These are phyloP conservation scores for Cathartes aura DNA, from an alignment of 2,113 vertebrate species.

Conservation along the genomic window DNA sequence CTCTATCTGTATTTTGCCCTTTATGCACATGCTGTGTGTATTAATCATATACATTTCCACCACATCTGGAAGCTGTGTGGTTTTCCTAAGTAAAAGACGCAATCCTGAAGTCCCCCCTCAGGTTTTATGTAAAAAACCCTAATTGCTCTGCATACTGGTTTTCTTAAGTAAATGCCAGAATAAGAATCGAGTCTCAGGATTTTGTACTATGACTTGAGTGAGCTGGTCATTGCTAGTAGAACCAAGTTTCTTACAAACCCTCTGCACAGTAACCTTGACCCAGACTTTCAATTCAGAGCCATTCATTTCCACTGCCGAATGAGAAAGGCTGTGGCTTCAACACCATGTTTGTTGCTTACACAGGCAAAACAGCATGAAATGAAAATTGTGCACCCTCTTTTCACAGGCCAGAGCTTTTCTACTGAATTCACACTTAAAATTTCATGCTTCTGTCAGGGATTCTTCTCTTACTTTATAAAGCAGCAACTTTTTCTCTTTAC, in stretches of 20 bases:
- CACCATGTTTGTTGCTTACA: not conserved
- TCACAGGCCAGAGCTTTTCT: not conserved
- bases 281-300: not conserved
- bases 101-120: not conserved
- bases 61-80: not conserved
- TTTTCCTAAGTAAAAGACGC: not conserved
- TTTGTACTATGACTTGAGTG: not conserved
- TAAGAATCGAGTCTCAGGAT: not conserved
- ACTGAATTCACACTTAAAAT: not conserved
- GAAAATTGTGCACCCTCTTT: not conserved
- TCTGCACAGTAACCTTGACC: not conserved
- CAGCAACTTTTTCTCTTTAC: not conserved
- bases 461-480: not conserved
- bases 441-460: not conserved
- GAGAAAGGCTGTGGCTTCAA: not conserved
- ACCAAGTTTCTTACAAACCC: not conserved
- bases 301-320: rapidly evolving
- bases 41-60: not conserved
- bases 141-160: not conserved
- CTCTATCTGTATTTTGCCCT: not conserved
- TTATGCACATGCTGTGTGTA: not conserved
- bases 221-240: not conserved
- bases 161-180: not conserved
- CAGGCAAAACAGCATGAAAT: not conserved
- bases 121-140: not conserved